phyloP scores from a whole-genome alignment of 2,888 invertebrate species.

The Andrena fulva region DNA sequence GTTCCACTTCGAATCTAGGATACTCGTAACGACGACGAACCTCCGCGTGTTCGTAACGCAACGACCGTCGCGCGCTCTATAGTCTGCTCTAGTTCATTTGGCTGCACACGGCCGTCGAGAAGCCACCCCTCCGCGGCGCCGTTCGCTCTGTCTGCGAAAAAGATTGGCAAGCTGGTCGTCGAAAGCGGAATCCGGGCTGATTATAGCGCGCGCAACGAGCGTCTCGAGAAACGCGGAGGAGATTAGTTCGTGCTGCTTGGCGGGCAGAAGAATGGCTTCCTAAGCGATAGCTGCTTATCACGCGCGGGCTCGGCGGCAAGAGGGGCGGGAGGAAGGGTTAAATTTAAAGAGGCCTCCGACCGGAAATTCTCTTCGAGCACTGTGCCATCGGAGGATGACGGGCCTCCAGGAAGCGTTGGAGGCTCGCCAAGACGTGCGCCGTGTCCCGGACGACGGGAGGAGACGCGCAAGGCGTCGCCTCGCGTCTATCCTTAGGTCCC shows the following conservation, averaged over 20 bases:
- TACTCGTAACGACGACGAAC: background rate
- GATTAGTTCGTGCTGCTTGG: too few relatives aligned
- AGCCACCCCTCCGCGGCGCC: slow-evolving; percentile 6
- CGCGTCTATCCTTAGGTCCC: slow-evolving; percentile 38
- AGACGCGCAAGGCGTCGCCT: slow-evolving; percentile 5
- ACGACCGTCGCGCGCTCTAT: background rate
- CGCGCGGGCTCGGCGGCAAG: slow-evolving; percentile 46
- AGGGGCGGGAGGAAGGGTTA: slow-evolving; percentile 66
- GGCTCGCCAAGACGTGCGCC: slow-evolving; percentile 32
- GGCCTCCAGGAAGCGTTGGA: slow-evolving; percentile 40
- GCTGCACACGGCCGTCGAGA: background rate
- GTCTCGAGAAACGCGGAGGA: too few relatives aligned
- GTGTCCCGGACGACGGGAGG: slow-evolving; percentile 24
- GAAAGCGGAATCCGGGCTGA: too few relatives aligned
- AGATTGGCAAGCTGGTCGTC: too few relatives aligned
- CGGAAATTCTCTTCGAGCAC: slow-evolving; percentile 43
- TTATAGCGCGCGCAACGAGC: too few relatives aligned
- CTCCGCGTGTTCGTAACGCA: too few relatives aligned
- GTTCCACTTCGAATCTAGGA: background rate
- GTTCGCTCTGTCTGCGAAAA: too few relatives aligned
- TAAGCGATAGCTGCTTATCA: slow-evolving; percentile 39
- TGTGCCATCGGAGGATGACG: slow-evolving; percentile 66
- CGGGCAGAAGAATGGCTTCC: slow-evolving; percentile 10
- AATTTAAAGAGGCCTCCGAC: slow-evolving; percentile 61
- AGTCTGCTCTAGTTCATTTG: background rate